phyloP scores from a whole-genome alignment of 2,797 vertebrate genomes.

The Pseudocheirus occidentalis region DNA sequence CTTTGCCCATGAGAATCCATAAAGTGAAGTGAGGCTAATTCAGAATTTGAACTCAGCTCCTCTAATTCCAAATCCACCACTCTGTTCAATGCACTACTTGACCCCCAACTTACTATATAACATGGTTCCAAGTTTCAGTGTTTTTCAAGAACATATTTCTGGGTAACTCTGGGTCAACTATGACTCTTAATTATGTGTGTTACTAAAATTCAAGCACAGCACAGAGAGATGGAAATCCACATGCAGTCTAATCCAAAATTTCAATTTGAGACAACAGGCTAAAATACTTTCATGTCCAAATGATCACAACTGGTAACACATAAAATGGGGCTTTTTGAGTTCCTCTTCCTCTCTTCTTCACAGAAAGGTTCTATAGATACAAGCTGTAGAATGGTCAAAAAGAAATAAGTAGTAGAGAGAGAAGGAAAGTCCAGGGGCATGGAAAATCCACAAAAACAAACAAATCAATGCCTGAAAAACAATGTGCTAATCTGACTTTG shows the following conservation, averaged over 20 bases:
- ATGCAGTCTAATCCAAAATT: constrained; percentile 11
- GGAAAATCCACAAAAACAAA: constrained; percentile 13
- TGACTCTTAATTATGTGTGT: neutral
- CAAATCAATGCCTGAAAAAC: constrained; percentile 20
- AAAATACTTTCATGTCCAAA: neutral
- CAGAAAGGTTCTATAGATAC: constrained; percentile 1
- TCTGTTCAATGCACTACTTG: neutral
- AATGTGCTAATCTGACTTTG: neutral
- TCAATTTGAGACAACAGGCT: neutral
- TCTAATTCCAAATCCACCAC: neutral
- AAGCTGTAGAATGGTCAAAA: constrained; percentile 19
- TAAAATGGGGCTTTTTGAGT: constrained; percentile 23
- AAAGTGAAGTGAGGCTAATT: neutral
- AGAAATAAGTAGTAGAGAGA: constrained; percentile 20
- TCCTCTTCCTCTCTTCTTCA: constrained; percentile 41
- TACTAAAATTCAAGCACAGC: neutral
- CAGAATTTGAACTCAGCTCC: neutral
- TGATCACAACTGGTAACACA: constrained; percentile 18
- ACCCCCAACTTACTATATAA: neutral
- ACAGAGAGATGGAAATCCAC: constrained; percentile 7
- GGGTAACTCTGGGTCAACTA: neutral
- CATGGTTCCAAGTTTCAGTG: neutral
- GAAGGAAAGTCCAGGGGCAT: constrained; percentile 26
- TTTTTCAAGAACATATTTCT: neutral
- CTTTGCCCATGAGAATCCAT: neutral